phyloP scores from a whole-genome alignment of 2,888 invertebrate genomes.

The Zaprionus bogoriensis region DNA sequence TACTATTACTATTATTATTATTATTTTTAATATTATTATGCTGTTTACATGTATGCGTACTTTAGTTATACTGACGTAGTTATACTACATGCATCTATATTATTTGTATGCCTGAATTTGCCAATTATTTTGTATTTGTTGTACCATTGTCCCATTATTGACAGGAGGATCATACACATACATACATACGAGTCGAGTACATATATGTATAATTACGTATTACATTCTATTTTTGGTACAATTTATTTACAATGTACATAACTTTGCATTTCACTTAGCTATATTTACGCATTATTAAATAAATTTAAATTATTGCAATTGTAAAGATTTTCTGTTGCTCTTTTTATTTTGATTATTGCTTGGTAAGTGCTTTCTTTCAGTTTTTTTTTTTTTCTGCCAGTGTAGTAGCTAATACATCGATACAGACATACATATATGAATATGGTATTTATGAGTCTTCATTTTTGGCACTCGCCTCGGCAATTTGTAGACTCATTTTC shows the following conservation, averaged over 20 bases:
- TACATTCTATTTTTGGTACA: constrained; percentile 53
- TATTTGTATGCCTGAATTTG: constrained; percentile 69
- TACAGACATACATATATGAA: background rate
- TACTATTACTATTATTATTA: constrained; percentile 31
- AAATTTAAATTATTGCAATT: constrained; percentile 68
- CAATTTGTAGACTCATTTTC: constrained; percentile 41
- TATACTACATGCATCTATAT: constrained; percentile 20
- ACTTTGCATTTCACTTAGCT: constrained; percentile 58
- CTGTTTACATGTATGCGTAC: constrained; percentile 23
- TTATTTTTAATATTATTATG: constrained; percentile 30
- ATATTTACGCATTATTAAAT: constrained; percentile 57
- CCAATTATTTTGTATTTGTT: constrained; percentile 65
- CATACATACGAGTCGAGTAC: background rate
- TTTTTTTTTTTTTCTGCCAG: constrained; percentile 16
- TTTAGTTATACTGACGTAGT: constrained; percentile 7
- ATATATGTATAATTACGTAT: constrained; percentile 9
- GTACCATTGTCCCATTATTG: constrained; percentile 26
- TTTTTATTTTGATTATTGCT: constrained; percentile 13
- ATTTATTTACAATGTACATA: constrained; percentile 64
- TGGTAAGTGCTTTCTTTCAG: constrained; percentile 47
- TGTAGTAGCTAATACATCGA: constrained; percentile 12
- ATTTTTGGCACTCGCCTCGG: constrained; percentile 54
- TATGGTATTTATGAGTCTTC: constrained; percentile 10
- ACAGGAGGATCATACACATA: constrained; percentile 34
- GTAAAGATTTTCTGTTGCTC: constrained; percentile 11